These are phyloP conservation scores for Lucilia cuprina DNA, from an alignment of 1,140 invertebrate species.

Conservation along the genomic window DNA sequence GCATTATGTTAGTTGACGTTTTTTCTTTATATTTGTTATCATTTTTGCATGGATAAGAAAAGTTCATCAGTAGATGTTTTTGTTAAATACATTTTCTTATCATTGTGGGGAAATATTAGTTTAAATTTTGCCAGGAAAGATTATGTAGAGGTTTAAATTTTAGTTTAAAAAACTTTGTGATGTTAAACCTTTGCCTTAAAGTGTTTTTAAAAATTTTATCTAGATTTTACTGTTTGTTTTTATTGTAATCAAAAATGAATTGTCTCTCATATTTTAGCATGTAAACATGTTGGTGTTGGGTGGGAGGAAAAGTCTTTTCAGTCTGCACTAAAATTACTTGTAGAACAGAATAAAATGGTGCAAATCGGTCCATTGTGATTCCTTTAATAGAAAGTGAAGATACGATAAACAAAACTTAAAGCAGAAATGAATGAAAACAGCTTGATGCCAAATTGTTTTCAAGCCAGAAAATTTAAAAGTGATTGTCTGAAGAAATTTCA, in stretches of 20 bases:
- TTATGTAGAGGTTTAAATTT: background rate
- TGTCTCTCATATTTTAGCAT: background rate
- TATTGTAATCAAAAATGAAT: slow-evolving; percentile 6
- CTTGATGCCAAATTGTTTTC: too few relatives aligned
- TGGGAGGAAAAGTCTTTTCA: background rate
- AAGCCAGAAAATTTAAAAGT: too few relatives aligned
- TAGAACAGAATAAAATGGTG: too few relatives aligned
- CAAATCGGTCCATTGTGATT: too few relatives aligned
- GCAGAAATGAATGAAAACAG: too few relatives aligned
- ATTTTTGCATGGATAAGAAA: background rate
- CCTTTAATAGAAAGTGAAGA: too few relatives aligned
- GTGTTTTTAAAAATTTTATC: background rate
- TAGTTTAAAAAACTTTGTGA: background rate
- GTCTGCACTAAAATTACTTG: background rate
- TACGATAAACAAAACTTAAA: too few relatives aligned
- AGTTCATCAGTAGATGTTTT: background rate
- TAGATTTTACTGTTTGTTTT: background rate
- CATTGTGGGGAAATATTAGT: background rate
- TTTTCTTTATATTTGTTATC: background rate
- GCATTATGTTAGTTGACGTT: background rate
- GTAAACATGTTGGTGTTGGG: background rate
- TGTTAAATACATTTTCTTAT: background rate
- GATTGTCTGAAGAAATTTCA: too few relatives aligned
- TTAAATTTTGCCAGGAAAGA: too few relatives aligned
- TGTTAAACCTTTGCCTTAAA: background rate